These are phyloP conservation scores for Cataglyphis hispanica DNA, from an alignment of 1,140 invertebrate genomes.

Conservation along the genomic window DNA sequence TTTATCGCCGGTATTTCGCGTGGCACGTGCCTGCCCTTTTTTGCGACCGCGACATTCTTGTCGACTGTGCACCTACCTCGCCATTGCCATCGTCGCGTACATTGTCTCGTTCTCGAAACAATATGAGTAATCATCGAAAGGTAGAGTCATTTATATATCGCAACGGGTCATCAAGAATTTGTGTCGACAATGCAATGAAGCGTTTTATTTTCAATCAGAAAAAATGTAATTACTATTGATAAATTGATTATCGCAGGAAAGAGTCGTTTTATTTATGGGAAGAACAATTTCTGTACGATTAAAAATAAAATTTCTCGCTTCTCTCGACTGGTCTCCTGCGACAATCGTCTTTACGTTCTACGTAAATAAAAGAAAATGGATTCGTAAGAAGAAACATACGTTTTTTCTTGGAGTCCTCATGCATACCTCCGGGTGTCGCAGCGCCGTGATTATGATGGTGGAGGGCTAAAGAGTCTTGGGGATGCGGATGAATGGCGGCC, in stretches of 20 bases:
- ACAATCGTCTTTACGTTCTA: conserved; percentile 12
- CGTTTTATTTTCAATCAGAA: not conserved
- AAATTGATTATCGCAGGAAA: conserved; percentile 38
- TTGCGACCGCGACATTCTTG: conserved; percentile 67
- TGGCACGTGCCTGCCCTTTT: conserved; percentile 72
- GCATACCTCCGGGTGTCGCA: conserved; percentile 84
- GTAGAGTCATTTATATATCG: not conserved
- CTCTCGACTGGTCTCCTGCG: conserved; percentile 22
- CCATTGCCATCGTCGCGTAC: conserved; percentile 39
- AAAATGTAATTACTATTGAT: not conserved
- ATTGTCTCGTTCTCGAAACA: conserved; percentile 14
- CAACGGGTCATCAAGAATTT: not conserved
- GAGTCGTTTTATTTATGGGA: not conserved
- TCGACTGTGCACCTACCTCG: conserved; percentile 29
- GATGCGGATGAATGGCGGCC: conserved; percentile 82
- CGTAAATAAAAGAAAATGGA: conserved; percentile 56
- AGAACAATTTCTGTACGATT: not conserved
- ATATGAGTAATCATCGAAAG: conserved; percentile 23
- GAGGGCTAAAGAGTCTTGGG: conserved; percentile 81
- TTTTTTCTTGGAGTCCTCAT: conserved; percentile 86
- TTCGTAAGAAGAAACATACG: conserved; percentile 85
- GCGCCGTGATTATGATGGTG: conserved; percentile 83
- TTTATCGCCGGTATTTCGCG: conserved; percentile 69
- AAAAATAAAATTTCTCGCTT: not conserved
- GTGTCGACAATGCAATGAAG: not conserved